A percentile compares a stretch with the other conserved stretches of the same genome.
Evolutionary conservation across 1,140 invertebrate genomes (phyloP).

Genomic region (Helicoverpa zea): DNA sequence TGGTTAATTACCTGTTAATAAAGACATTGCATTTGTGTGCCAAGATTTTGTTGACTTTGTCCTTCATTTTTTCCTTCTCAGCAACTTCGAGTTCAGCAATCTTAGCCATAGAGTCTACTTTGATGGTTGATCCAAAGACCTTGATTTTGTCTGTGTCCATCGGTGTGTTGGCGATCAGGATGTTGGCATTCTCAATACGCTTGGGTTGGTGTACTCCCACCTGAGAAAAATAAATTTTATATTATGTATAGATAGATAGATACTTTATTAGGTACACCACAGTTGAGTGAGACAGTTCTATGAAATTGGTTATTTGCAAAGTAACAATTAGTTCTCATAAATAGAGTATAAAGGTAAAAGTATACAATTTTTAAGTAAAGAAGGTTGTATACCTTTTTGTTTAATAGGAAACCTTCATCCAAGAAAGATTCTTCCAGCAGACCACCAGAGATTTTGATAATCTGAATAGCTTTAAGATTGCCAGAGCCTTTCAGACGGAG

Average conservation of each 20-base stretch:
- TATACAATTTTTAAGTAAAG: neutral
- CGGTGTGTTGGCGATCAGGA: slow-evolving; percentile 99
- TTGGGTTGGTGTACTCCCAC: slow-evolving; percentile 94
- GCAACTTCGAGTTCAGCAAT: slow-evolving; percentile 99
- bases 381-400: slow-evolving; percentile 92
- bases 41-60: slow-evolving; percentile 99
- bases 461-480: slow-evolving; percentile 98
- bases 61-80: slow-evolving; percentile 99
- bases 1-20: slow-evolving; percentile 94
- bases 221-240: slow-evolving; percentile 58
- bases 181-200: slow-evolving; percentile 96
- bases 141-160: slow-evolving; percentile 99
- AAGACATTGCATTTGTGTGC: slow-evolving; percentile 99
- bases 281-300: too few relatives aligned
- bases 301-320: too few relatives aligned
- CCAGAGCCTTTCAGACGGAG: slow-evolving; percentile 98
- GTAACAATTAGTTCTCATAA: too few relatives aligned
- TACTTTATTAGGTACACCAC: too few relatives aligned
- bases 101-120: slow-evolving; percentile 99
- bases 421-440: slow-evolving; percentile 98
- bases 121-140: slow-evolving; percentile 99
- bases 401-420: slow-evolving; percentile 99
- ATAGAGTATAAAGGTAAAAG: neutral
- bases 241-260: too few relatives aligned
- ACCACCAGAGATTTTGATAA: slow-evolving; percentile 98